Percentiles rank a stretch among this genome's conserved stretches.
Evolutionary conservation across 2,113 vertebrate species (phyloP).

Genomic region (Dicaeum eximium): DNA sequence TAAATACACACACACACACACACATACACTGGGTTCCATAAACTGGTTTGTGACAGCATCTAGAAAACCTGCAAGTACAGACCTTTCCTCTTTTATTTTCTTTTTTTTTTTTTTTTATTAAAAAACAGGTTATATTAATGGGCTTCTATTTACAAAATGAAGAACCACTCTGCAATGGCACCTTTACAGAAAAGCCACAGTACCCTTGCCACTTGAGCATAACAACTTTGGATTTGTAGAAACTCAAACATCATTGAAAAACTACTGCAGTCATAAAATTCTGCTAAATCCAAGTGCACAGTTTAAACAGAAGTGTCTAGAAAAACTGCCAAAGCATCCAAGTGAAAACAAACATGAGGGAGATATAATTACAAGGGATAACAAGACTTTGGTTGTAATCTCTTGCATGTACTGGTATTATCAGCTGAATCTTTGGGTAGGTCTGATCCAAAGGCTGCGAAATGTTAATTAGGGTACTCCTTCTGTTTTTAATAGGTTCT

Average conservation of each 20-base stretch:
- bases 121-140: background rate
- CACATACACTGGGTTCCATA: background rate
- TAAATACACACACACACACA: background rate
- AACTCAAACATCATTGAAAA: background rate
- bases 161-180: background rate
- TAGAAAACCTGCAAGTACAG: background rate
- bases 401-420: conserved; percentile 1
- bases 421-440: conserved; percentile 21
- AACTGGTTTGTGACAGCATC: background rate
- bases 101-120: background rate
- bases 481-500: background rate
- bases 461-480: conserved; percentile 13
- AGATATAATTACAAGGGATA: conserved; percentile 32
- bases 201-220: background rate
- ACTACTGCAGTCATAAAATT: background rate
- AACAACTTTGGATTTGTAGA: background rate
- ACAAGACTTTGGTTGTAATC: conserved; percentile 33
- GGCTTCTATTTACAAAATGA: background rate
- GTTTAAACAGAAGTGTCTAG: background rate
- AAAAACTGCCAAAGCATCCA: conserved; percentile 8
- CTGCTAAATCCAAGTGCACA: background rate
- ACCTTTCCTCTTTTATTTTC: background rate
- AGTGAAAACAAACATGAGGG: conserved; percentile 28
- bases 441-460: conserved; percentile 10
- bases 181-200: background rate